Conservation (phyloP, 2,888 invertebrate species). For the Cephalotes varians region DNA sequence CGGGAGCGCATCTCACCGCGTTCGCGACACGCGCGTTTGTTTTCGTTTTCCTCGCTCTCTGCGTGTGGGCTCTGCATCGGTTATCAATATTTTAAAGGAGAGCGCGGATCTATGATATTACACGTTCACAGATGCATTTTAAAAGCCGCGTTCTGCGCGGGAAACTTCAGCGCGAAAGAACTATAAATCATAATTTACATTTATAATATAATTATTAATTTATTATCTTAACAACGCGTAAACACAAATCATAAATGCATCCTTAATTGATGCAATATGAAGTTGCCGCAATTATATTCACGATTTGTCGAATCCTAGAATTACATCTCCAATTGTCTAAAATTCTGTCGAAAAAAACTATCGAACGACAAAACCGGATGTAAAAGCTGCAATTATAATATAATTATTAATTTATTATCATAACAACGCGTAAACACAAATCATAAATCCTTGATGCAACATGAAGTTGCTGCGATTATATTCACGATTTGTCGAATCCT, state of each 20-base stretch:
- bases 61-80: background rate
- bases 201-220: background rate
- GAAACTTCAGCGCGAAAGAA: background rate
- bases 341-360: background rate
- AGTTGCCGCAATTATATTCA: background rate
- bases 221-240: no score
- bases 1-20: background rate
- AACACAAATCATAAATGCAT: background rate
- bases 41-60: background rate
- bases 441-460: background rate
- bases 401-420: no score
- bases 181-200: background rate
- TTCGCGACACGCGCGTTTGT: constrained; percentile 28
- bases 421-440: background rate
- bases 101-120: background rate
- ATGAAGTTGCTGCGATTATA: background rate
- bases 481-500: background rate
- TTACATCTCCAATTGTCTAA: no score
- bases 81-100: constrained; percentile 33
- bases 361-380: background rate
- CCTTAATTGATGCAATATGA: background rate
- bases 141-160: background rate
- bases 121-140: background rate
- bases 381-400: background rate
- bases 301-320: background rate